Percentiles rank a stretch among this genome's conserved stretches.
These are phyloP conservation scores for Lycaon pictus DNA, from an alignment of 2,113 vertebrate genomes.

Conservation along the genomic window DNA sequence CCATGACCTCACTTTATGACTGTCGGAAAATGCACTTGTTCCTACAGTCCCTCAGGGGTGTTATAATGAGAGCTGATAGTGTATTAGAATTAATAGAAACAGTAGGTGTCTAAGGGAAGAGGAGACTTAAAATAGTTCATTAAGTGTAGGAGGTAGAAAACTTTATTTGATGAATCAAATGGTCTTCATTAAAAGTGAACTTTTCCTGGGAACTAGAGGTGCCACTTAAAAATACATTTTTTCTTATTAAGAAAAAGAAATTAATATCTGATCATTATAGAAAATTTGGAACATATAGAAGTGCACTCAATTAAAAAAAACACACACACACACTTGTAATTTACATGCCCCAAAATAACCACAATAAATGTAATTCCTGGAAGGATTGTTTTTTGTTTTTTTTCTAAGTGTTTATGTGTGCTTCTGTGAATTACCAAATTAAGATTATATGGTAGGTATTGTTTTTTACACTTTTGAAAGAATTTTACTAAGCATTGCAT, in stretches of 20 bases:
- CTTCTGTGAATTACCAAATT: neutral
- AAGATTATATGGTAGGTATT: neutral
- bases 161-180: slow-evolving; percentile 82
- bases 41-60: slow-evolving; percentile 61
- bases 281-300: slow-evolving; percentile 30
- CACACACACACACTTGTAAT: neutral
- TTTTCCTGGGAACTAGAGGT: slow-evolving; percentile 59
- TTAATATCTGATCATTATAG: neutral
- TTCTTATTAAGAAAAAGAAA: slow-evolving; percentile 50
- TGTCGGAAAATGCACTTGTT: neutral
- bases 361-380: neutral
- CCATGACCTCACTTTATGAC: slow-evolving; percentile 40
- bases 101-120: slow-evolving; percentile 83
- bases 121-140: slow-evolving; percentile 82
- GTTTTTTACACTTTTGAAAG: neutral
- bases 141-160: slow-evolving; percentile 83
- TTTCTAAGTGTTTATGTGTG: neutral
- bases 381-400: neutral
- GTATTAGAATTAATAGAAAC: slow-evolving; percentile 84
- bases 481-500: neutral
- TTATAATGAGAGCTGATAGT: slow-evolving; percentile 69
- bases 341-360: neutral
- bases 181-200: slow-evolving; percentile 79
- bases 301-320: neutral
- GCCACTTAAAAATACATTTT: slow-evolving; percentile 62